phyloP scores from a whole-genome alignment of 2,113 vertebrate genomes.

The Zosterops borbonicus region DNA sequence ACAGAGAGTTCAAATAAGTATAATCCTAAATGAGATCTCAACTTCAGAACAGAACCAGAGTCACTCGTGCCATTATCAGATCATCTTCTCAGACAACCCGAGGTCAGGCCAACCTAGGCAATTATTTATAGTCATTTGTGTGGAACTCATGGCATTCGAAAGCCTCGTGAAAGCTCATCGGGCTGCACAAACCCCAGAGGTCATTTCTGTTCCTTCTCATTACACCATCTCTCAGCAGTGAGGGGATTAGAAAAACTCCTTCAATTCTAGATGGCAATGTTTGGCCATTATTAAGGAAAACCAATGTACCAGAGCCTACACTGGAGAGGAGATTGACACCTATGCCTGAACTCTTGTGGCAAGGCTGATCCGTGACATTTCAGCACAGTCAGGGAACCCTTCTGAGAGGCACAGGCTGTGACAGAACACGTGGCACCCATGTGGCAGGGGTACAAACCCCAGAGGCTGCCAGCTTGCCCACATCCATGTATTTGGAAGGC shows the following conservation, averaged over 20 bases:
- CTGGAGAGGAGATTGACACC: not conserved
- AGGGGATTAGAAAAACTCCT: not conserved
- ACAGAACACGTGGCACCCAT: not conserved
- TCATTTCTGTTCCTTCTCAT: constrained; percentile 27
- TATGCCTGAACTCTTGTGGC: not conserved
- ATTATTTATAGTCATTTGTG: constrained; percentile 60
- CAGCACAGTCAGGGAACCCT: not conserved
- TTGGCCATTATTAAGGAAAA: not conserved
- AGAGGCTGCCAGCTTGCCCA: not conserved
- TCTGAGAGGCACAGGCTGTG: not conserved
- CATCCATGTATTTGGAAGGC: not conserved
- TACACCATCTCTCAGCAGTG: not conserved
- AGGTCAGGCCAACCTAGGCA: constrained; percentile 69
- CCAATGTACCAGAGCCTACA: not conserved
- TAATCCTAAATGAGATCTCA: constrained; percentile 51
- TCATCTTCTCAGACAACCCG: constrained; percentile 53
- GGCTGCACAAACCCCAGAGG: constrained; percentile 30
- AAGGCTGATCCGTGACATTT: not conserved
- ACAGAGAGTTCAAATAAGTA: constrained; percentile 52
- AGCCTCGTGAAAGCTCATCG: not conserved
- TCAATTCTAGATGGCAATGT: not conserved
- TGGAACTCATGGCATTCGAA: constrained; percentile 53
- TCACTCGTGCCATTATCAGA: constrained; percentile 56
- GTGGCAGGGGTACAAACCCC: not conserved
- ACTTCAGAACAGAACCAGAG: constrained; percentile 52